Percentiles rank a stretch among this genome's conserved stretches.
Evolutionary conservation across 2,797 vertebrate species (phyloP).

Genomic region (Typhlichthys eigenmanni): DNA sequence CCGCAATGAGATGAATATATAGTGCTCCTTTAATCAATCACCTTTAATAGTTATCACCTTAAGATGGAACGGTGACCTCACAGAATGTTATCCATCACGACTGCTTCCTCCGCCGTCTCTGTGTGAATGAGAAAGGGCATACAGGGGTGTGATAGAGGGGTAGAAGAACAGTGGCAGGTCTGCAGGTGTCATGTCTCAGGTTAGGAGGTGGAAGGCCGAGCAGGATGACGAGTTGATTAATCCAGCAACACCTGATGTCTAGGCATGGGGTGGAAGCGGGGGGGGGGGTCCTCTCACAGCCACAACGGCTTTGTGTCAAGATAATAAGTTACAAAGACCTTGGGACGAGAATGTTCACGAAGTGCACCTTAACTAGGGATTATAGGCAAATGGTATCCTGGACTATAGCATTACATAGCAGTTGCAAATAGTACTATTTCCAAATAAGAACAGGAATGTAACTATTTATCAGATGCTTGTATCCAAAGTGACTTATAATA

Average conservation of each 20-base stretch:
- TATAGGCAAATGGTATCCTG: no score
- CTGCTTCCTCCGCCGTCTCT: slow-evolving; percentile 16
- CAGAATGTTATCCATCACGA: slow-evolving; percentile 8
- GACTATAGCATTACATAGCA: no score
- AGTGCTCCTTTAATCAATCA: no score
- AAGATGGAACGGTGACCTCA: not conserved
- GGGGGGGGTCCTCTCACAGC: slow-evolving; percentile 37
- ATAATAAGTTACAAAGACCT: not conserved
- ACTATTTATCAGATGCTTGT: no score
- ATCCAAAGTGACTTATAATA: no score
- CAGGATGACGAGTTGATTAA: slow-evolving; percentile 67
- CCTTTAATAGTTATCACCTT: no score
- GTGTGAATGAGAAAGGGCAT: slow-evolving; percentile 32
- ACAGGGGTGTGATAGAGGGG: slow-evolving; percentile 48
- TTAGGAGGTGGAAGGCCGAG: slow-evolving; percentile 62
- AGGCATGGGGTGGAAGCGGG: not conserved
- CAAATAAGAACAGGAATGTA: no score
- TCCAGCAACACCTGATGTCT: slow-evolving; percentile 68
- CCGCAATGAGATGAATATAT: no score
- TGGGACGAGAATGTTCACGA: no score
- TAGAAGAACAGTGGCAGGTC: slow-evolving; percentile 49
- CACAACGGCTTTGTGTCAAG: slow-evolving; percentile 15
- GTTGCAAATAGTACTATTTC: no score
- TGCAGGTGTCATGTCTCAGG: slow-evolving; percentile 53
- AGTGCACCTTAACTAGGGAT: no score